phyloP scores from a whole-genome alignment of 2,888 invertebrate species.

The Conomelus anceps region DNA sequence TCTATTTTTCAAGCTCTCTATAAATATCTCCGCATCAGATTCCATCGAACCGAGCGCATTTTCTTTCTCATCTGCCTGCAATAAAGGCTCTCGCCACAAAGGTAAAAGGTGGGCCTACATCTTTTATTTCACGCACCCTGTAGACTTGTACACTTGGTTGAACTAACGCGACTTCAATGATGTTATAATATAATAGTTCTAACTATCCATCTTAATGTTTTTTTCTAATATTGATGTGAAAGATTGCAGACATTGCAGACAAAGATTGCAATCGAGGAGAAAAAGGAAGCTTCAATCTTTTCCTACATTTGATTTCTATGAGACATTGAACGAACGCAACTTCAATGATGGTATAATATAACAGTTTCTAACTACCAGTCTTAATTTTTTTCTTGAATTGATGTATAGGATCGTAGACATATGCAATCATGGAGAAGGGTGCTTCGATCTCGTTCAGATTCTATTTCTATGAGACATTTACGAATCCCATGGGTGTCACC shows the following conservation, averaged over 20 bases:
- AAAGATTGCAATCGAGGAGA: no score
- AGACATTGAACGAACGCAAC: not conserved
- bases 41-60: not conserved
- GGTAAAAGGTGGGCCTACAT: not conserved
- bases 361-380: not conserved
- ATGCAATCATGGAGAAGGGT: not conserved
- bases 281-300: no score
- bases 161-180: constrained; percentile 11
- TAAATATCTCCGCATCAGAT: not conserved
- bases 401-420: not conserved
- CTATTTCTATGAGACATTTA: not conserved
- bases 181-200: constrained; percentile 4
- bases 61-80: not conserved
- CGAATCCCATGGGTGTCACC: not conserved
- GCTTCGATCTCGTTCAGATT: not conserved
- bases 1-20: not conserved
- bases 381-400: not conserved
- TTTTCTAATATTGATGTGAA: no score
- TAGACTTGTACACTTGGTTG: not conserved
- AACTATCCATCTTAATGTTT: not conserved
- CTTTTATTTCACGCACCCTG: not conserved
- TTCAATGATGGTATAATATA: constrained; percentile 10
- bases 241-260: no score
- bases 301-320: no score
- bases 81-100: not conserved